Conservation (phyloP, 1,140 invertebrate genomes). For the Centruroides sculpturatus region DNA sequence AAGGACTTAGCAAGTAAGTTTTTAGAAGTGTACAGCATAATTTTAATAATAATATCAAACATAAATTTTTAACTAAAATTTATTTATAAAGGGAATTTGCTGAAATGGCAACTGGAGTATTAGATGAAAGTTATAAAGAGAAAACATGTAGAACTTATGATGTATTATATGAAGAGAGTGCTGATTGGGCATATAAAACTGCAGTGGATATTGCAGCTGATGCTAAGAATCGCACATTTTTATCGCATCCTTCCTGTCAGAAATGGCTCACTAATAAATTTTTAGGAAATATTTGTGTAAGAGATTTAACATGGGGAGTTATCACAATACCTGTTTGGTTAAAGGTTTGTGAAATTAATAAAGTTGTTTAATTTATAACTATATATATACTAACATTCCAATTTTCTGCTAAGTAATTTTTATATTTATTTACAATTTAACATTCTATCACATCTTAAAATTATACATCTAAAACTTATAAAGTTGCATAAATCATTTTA, state of each 20-base stretch:
- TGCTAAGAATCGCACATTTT: slow-evolving; percentile 22
- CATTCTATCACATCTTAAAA: too few species aligned
- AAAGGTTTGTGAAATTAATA: slow-evolving; percentile 21
- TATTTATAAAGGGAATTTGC: slow-evolving; percentile 27
- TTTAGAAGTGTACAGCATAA: not conserved
- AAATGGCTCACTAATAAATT: slow-evolving; percentile 29
- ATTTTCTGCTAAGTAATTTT: too few species aligned
- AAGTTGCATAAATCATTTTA: too few species aligned
- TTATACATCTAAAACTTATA: too few species aligned
- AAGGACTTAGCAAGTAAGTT: slow-evolving; percentile 11
- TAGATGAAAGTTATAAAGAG: slow-evolving; percentile 26
- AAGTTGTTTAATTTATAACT: too few species aligned
- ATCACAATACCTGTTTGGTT: slow-evolving; percentile 26
- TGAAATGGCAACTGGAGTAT: slow-evolving; percentile 28
- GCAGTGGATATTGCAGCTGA: slow-evolving; percentile 19
- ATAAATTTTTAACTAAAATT: not conserved
- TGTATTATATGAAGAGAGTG: slow-evolving; percentile 25
- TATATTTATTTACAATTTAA: too few species aligned
- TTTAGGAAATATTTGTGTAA: slow-evolving; percentile 26
- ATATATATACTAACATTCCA: too few species aligned
- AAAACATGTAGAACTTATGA: slow-evolving; percentile 26
- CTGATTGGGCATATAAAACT: slow-evolving; percentile 28
- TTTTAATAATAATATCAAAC: not conserved
- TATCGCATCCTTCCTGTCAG: slow-evolving; percentile 33
- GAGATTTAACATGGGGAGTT: slow-evolving; percentile 26